Evolutionary conservation across 92 coral and sea anemone species (phyloP).

Genomic region (Porites lobata): DNA sequence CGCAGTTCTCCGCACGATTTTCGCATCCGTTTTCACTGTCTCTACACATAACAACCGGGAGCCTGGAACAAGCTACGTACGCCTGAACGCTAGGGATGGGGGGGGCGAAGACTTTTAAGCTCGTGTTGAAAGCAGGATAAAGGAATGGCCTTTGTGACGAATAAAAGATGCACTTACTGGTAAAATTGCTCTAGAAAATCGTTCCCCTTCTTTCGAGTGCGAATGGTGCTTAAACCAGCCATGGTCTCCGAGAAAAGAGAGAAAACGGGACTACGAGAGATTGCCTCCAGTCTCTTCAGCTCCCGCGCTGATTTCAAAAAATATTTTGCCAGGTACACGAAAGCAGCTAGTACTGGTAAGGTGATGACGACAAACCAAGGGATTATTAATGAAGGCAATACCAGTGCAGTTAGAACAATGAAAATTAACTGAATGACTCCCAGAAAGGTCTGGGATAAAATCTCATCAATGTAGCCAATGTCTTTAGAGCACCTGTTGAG

Average conservation of each 20-base stretch:
- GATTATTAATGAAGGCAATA: constrained; percentile 21
- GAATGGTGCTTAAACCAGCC: constrained; percentile 57
- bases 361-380: constrained; percentile 14
- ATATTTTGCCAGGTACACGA: constrained; percentile 37
- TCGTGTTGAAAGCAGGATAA: no score
- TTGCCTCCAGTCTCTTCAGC: constrained; percentile 65
- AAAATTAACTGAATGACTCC: constrained; percentile 1
- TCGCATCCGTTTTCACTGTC: no score
- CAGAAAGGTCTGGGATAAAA: constrained; percentile 8
- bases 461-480: constrained; percentile 56
- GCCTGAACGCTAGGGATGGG: no score
- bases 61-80: no score
- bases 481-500: constrained; percentile 63
- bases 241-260: constrained; percentile 66
- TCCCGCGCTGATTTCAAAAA: constrained; percentile 75
- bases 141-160: no score
- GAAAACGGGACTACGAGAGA: constrained; percentile 64
- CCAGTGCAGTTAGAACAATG: not conserved
- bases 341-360: not conserved
- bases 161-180: constrained; percentile 10
- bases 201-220: constrained; percentile 32
- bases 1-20: no score
- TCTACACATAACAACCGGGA: no score
- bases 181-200: constrained; percentile 24
- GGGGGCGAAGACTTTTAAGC: no score